Evolutionary conservation across 2,888 invertebrate genomes (phyloP).

Genomic region (Nasonia oneida): DNA sequence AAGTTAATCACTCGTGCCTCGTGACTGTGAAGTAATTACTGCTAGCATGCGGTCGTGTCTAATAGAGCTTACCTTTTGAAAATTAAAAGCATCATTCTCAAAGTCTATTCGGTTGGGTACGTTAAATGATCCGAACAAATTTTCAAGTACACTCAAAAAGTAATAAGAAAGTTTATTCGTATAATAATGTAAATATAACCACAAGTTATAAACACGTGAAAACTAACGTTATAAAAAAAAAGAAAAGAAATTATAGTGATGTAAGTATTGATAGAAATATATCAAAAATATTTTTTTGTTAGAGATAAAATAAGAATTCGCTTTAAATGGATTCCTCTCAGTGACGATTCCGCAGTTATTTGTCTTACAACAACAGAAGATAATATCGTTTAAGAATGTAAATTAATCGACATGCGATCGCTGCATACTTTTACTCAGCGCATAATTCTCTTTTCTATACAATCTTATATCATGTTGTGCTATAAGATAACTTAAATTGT

Average conservation of each 20-base stretch:
- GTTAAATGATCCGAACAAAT: no score
- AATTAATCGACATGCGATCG: neutral
- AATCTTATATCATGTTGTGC: neutral
- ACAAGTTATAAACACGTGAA: no score
- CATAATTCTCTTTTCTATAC: neutral
- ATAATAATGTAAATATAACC: no score
- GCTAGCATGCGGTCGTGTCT: neutral
- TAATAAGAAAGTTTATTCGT: neutral
- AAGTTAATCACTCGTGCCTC: slow-evolving; percentile 6
- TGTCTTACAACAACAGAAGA: neutral
- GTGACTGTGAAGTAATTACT: neutral
- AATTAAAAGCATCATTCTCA: no score
- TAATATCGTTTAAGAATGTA: neutral
- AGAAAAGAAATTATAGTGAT: no score
- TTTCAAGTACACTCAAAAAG: neutral
- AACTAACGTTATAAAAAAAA: no score
- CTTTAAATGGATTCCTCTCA: neutral
- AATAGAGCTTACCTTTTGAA: neutral
- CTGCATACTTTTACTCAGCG: neutral
- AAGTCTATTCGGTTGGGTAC: neutral
- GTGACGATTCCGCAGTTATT: neutral
- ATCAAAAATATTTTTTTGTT: no score
- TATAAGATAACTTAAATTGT: no score
- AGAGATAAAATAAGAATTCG: neutral
- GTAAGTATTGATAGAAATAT: no score